Conservation (phyloP, 2,113 vertebrate genomes). For the Gracilinanus agilis region DNA sequence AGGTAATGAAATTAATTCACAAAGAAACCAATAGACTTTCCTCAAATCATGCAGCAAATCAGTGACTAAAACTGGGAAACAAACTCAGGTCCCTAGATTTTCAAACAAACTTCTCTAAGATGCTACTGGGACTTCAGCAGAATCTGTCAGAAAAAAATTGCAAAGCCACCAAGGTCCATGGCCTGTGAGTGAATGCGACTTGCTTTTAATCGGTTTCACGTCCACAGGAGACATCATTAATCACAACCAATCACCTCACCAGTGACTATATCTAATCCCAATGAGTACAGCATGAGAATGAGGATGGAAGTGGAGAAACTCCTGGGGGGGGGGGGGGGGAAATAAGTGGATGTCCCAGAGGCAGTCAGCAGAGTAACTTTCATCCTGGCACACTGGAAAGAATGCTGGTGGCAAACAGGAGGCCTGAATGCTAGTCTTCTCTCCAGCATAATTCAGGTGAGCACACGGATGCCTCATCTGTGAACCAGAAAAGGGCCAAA, state of each 20-base stretch:
- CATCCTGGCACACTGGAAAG: slow-evolving; percentile 2
- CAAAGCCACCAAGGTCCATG: slow-evolving; percentile 9
- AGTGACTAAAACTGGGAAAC: slow-evolving; percentile 45
- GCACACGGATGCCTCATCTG: not conserved
- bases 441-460: not conserved
- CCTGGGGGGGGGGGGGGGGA: not conserved
- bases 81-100: not conserved
- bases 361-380: not conserved
- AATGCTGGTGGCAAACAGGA: not conserved
- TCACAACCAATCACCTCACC: not conserved
- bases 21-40: not conserved
- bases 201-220: not conserved
- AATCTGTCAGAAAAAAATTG: not conserved
- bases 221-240: slow-evolving; percentile 26
- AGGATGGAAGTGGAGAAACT: not conserved
- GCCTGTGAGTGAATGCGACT: slow-evolving; percentile 47
- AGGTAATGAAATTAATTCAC: not conserved
- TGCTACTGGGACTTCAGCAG: not conserved
- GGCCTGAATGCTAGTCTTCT: not conserved
- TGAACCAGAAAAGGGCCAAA: not conserved
- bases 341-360: slow-evolving; percentile 4
- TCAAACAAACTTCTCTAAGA: not conserved
- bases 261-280: not conserved
- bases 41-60: not conserved
- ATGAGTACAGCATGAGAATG: not conserved